phyloP scores from a whole-genome alignment of 2,888 invertebrate genomes.

The Noctua janthe region DNA sequence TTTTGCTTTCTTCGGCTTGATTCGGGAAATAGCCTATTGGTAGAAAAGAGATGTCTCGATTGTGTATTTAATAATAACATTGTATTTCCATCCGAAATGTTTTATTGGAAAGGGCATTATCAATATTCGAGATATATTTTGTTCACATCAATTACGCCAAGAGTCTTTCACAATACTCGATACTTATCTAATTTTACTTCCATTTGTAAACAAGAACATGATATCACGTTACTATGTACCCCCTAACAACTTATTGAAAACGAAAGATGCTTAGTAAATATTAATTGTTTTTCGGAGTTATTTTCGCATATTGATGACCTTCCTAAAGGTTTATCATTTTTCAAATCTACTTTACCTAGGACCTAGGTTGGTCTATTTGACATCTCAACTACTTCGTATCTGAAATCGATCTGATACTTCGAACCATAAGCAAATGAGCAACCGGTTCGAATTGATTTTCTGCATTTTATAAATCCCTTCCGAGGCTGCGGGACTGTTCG shows the following conservation, averaged over 20 bases:
- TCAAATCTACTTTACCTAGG: background rate
- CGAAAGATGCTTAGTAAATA: background rate
- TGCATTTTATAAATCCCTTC: too few species aligned
- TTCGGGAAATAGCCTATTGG: too few species aligned
- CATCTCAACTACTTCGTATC: too few species aligned
- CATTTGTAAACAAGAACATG: background rate
- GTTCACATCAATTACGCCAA: background rate
- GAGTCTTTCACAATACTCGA: background rate
- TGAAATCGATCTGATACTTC: background rate
- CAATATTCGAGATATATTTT: background rate
- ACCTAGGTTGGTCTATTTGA: background rate
- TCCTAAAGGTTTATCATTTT: background rate
- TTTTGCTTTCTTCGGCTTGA: too few species aligned
- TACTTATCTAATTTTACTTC: background rate
- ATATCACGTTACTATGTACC: background rate
- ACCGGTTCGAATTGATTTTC: too few species aligned
- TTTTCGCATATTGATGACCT: too few species aligned
- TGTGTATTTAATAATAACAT: background rate
- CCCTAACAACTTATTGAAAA: background rate
- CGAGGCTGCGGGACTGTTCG: too few species aligned
- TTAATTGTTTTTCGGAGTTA: background rate
- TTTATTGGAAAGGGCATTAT: background rate
- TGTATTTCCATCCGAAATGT: background rate
- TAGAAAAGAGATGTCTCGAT: background rate
- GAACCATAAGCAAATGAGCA: background rate